Conservation (phyloP, 2,888 invertebrate genomes). For the Leptopterna dolabrata region DNA sequence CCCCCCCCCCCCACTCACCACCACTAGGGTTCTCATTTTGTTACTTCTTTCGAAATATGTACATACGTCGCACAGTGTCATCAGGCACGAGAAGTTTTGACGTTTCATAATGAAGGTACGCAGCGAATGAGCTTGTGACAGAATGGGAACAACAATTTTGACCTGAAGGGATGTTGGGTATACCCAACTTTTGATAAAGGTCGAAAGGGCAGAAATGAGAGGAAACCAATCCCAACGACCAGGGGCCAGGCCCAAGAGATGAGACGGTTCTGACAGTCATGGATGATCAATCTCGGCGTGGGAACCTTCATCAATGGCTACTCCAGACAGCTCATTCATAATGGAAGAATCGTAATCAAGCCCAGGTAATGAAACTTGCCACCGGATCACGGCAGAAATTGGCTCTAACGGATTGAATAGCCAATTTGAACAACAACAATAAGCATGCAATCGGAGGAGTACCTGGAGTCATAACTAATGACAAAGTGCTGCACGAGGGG, state of each 20-base stretch:
- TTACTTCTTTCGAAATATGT: too few species aligned
- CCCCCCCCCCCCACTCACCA: too few species aligned
- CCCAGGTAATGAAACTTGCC: not conserved
- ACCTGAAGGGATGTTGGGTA: not conserved
- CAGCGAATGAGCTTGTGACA: not conserved
- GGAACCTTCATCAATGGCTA: constrained; percentile 35
- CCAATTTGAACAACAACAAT: too few species aligned
- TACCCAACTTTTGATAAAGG: not conserved
- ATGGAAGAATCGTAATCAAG: not conserved
- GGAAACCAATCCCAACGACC: not conserved
- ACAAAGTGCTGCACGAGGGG: too few species aligned
- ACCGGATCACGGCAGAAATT: not conserved
- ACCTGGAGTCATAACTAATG: too few species aligned
- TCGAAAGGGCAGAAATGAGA: not conserved
- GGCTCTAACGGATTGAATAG: too few species aligned
- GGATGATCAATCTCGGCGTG: constrained; percentile 33
- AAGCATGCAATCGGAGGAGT: too few species aligned
- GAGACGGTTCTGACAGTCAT: not conserved
- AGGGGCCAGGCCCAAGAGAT: not conserved
- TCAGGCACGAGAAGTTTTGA: not conserved
- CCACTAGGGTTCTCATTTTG: too few species aligned
- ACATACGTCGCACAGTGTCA: too few species aligned
- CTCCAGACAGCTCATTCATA: not conserved
- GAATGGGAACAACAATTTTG: not conserved
- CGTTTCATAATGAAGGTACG: not conserved